Evolutionary conservation across 2,888 invertebrate genomes (phyloP), one percentile per base, ranked within the genome.

Genomic region (Gymnoscelis rufifasciata): DNA sequence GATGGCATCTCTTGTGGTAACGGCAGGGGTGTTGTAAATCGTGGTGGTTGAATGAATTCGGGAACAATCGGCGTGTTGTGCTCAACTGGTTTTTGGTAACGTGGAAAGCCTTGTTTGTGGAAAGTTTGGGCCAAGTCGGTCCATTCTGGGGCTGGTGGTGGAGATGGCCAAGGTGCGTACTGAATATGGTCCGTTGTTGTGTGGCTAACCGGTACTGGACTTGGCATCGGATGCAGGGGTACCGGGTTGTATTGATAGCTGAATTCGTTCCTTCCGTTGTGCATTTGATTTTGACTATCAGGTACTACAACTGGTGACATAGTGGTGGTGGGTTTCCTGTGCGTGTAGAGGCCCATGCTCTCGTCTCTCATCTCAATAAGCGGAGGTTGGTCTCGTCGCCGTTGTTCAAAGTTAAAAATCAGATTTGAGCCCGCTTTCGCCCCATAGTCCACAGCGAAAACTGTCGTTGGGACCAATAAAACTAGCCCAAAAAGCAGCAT

Each of bases 341-440:
- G 51, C 57, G 71, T 60, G 41, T 76, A 76, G 15, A 60, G 62
- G 30, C 65, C 64, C 8, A 73, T 50, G 42, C 68, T 62, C 53
- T 75, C 75, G 30, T 72, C 66, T 55, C 69, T 66, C 40, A 60
- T 54, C 50, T 76, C 71, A 3, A 74, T 47, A 41, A 70, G 69
- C 1, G 70, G 57, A 3, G 66, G 66, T 45, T 74, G 68, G 31
- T 70, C 65, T 7, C 46, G 57, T 45, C 66, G 62, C 14, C 53
- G 52, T 45, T 75, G 74, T 45, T 74, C 61, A 33, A 68, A 75
- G 45, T 66, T 70, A 51, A 55, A 75, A 24, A 64, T 46, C 3
- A 75, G 53, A 42, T 62, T 69, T 3, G 65, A 50, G 26, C 66
- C 56, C 2, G 64, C 67, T 11, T 60, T 57, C 7, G 54, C 51